Conservation (phyloP, 2,113 vertebrate species). For the Thinocorus orbignyianus region DNA sequence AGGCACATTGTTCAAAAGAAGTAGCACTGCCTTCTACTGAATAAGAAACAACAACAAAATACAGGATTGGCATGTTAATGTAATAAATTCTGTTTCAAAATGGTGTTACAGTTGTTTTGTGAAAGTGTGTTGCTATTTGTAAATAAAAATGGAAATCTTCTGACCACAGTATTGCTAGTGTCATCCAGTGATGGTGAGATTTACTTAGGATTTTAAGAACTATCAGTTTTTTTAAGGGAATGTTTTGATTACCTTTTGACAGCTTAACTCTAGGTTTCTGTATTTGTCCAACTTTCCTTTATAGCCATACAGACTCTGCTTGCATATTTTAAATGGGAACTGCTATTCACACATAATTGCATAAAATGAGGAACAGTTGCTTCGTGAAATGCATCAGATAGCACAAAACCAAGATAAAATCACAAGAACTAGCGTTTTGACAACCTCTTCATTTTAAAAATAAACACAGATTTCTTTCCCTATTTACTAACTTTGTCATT, state of each 20-base stretch:
- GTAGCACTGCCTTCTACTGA: neutral
- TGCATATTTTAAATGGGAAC: neutral
- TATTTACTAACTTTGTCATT: neutral
- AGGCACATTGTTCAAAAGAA: neutral
- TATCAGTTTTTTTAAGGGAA: neutral
- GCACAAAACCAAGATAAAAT: constrained; percentile 20
- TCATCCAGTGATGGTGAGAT: neutral
- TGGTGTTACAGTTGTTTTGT: neutral
- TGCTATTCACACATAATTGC: neutral
- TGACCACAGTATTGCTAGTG: neutral
- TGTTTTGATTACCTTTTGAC: neutral
- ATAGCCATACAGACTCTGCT: neutral
- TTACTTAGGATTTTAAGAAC: neutral
- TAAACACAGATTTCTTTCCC: neutral
- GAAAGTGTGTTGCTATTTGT: neutral
- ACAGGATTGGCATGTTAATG: neutral
- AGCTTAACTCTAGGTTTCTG: neutral
- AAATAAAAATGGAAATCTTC: neutral
- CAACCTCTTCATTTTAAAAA: neutral
- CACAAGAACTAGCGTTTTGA: neutral
- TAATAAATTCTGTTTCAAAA: neutral
- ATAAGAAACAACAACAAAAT: neutral
- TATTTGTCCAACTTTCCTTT: neutral
- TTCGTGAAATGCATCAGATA: neutral
- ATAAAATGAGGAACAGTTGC: constrained; percentile 20